Percentiles rank a stretch among this genome's conserved stretches.
Evolutionary conservation across 1,140 invertebrate genomes (phyloP).

Genomic region (Ceratina japonica): DNA sequence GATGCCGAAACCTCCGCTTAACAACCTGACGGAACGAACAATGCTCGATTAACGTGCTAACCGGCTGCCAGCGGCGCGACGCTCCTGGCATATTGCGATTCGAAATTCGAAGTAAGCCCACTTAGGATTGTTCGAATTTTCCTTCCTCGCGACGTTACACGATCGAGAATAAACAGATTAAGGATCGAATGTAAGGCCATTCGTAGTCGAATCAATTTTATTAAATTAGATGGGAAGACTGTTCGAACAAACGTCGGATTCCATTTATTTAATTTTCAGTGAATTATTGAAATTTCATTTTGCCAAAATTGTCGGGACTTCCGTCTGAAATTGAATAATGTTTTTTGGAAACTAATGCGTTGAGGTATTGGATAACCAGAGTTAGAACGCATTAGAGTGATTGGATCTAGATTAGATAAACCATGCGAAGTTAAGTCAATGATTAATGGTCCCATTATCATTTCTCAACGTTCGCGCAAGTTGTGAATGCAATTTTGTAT

Average conservation of each 20-base stretch:
- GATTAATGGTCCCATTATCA: slow-evolving; percentile 5
- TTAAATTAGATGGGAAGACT: no score
- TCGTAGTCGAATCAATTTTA: not conserved
- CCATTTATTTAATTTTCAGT: no score
- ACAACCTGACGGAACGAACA: slow-evolving; percentile 13
- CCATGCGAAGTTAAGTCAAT: not conserved
- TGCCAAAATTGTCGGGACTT: not conserved
- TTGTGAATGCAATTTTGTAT: not conserved
- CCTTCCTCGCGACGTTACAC: no score
- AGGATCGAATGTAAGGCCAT: not conserved
- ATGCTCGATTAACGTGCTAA: slow-evolving; percentile 13
- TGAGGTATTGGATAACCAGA: not conserved
- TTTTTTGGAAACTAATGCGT: not conserved
- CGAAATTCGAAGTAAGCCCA: not conserved
- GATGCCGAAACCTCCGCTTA: slow-evolving; percentile 38
- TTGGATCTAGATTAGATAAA: slow-evolving; percentile 1
- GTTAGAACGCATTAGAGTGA: not conserved
- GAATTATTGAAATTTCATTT: no score
- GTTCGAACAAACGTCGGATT: no score
- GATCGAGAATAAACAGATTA: not conserved
- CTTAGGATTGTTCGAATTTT: not conserved
- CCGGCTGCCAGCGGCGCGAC: not conserved
- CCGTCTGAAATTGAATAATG: not conserved
- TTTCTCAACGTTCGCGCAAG: not conserved
- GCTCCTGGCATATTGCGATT: not conserved